Base-by-base conservation (phyloP, 2,797 vertebrate genomes). In the Anableps anableps region DNA sequence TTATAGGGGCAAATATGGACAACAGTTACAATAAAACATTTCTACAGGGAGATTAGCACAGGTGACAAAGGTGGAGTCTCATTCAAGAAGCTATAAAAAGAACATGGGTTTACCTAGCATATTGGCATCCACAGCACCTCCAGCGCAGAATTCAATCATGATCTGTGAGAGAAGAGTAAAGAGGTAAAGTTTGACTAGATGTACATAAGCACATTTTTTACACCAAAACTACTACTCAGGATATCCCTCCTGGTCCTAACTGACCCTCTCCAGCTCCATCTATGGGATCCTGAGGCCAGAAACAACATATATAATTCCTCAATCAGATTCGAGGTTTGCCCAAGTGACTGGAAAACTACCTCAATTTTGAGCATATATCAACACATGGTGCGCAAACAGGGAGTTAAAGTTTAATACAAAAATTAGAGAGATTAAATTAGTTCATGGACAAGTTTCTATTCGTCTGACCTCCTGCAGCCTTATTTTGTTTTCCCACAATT, bases 131-230 rank as follows among this genome's bases (percentile, higher is more conserved):
- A 99, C 97, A 0, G 98, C 98, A 73, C 98, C 98, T 23, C 98
- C 98, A 0, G 97, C 96, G 75, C 98, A 99, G 95, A 99, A 99
- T 94, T 99, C 98, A 2, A 99, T 99, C 97, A 99, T 98, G 91
- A 99, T 99, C 98, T 99, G 91, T 10, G 55, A 73, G 66, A 41
- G 16, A 64, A 21, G 9, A n/a, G 72, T 64, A 43, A 80, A 10
- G 14, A 43, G 41, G 36, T n/a, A 47, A 80, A n/a, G 5, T 80
- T 81, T 31, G 80, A 75, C 21, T 74, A 53, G 9, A 80, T 34
- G 5, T 19, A 75, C 14, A 8, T 4, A 75, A 21, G 34, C 38
- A 48, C 7, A 38, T 21, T 34, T 50, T 21, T 50, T 31, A 72
- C 71, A 41, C 31, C 31, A 64, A 64, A 66, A 66, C 34, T 36